Evolutionary conservation across 23 tunicate genomes (phyloP), one percentile per base, ranked within the genome.

Genomic region (Phallusia fumigata): DNA sequence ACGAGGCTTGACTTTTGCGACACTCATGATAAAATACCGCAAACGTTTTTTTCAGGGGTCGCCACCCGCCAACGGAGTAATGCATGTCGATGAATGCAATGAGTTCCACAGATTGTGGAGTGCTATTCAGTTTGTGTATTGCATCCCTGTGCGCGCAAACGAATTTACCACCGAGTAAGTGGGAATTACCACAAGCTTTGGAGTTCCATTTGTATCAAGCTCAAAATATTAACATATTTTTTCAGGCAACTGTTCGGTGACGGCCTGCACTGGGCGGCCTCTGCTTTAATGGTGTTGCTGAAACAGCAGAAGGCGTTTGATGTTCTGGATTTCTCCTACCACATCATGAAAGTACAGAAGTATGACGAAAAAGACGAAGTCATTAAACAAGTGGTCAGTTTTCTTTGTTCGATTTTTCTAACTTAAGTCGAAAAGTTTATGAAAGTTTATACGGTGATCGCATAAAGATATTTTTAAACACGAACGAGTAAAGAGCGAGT

Each of bases 101-200:
- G 99, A 96, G 83, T 96, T 96, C 65, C 85, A 96, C 47, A 73
- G 95, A 44, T 76, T 96, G 12, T 96, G 99, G 99, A 91, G 97
- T 77, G 99, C 97, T 18, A 87, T 91, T 31, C 99, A 96, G 86
- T 96, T 93, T 53, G 97, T 96, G 26, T 91, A 91, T 64, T 96
- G 99, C 84, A 83, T 96, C 31, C 99, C 97, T 0, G 95, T 90
- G 19, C 75, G 99, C 24, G 88, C 85, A 33, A 84, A 88, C 64
- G 89, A 93, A 76, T 93, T 84, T 65, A 88, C 98, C 26, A 93
- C 98, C 0, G 98, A 91, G 87, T 87, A 75, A 88, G 91, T 81
- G 15, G 5, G 75, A 44, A 33, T 74, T 33, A 1, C 31, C 69
- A 6, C 69, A 24, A 21, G 8, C 47, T 3, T 40, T 5, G 47